Evolutionary conservation across 2,797 vertebrate genomes (phyloP), one percentile per base, ranked within the genome.

Genomic region (Tolypeutes matacus): DNA sequence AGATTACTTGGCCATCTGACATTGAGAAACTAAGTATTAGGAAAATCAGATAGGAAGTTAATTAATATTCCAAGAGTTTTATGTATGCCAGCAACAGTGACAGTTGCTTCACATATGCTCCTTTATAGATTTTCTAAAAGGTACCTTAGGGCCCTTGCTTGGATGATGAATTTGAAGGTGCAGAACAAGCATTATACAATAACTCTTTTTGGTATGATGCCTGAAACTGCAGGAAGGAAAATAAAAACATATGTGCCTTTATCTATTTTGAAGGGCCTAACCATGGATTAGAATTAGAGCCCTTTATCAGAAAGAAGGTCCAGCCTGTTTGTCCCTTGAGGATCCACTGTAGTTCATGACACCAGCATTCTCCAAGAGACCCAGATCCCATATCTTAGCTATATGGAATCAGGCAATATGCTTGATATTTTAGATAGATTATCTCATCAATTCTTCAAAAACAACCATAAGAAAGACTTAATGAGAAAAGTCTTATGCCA

Each of bases 161-260:
- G 39, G 29, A 27, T 86, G 58, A 78, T 75, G 27, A 34, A 67
- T 85, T 93, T 93, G 78, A 94, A 53, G 76, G 56, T n/a, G 23
- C 31, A 92, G 56, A 75, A 75, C 2, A 81, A 75, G 25, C 7
- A 20, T 78, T 75, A 53, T 86, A 15, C 29, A 51, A 13, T 53
- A 85, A 70, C 34, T 86, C 31, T 36, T 5, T n/a, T 8, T 39
- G 5, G 3, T 84, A 15, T 36, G 13, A 81, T 64, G 69, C 18
- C 60, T 18, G n/a, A 91, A 34, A 34, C 62, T 13, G 27, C 13
- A 84, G 7, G 46, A 67, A 23, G 15, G 5, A 72, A 86, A 77
- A 49, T 94, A 62, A 83, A 65, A 56, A 56, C 51, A 56, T 56
- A 49, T 72, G 15, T 67, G 3, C 36, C 81, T 34, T 46, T 77